phyloP scores from a whole-genome alignment of 2,888 invertebrate genomes.

The Yponomeuta cagnagella region DNA sequence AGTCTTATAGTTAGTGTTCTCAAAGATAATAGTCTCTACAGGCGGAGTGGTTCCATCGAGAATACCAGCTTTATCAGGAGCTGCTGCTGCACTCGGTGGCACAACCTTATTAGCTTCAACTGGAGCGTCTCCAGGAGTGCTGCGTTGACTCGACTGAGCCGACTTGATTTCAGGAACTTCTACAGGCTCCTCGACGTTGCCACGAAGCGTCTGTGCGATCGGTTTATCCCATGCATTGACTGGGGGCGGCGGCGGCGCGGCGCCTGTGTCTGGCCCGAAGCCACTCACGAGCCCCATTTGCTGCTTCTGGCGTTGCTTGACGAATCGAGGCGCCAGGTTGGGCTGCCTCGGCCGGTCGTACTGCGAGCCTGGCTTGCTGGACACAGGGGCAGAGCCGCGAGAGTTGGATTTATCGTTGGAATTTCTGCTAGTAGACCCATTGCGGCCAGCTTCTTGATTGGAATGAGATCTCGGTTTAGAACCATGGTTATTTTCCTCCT shows the following conservation, averaged over 20 bases:
- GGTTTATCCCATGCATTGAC: constrained; percentile 93
- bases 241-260: constrained; percentile 80
- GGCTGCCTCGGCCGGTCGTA: constrained; percentile 73
- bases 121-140: constrained; percentile 58
- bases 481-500: constrained; percentile 51
- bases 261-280: constrained; percentile 71
- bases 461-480: constrained; percentile 63
- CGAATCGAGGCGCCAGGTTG: constrained; percentile 85
- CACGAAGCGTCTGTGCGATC: constrained; percentile 80
- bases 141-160: constrained; percentile 60
- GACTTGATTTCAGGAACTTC: constrained; percentile 53
- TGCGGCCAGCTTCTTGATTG: constrained; percentile 62
- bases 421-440: constrained; percentile 61
- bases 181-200: constrained; percentile 65
- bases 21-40: constrained; percentile 92
- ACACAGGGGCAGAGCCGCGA: constrained; percentile 49
- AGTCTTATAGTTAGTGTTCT: constrained; percentile 92
- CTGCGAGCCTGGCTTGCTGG: constrained; percentile 50
- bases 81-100: constrained; percentile 33
- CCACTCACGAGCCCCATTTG: constrained; percentile 59
- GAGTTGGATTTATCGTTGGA: constrained; percentile 55
- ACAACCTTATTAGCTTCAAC: constrained; percentile 38
- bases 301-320: constrained; percentile 81
- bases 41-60: constrained; percentile 86
- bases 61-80: constrained; percentile 72